Evolutionary conservation across 2,797 vertebrate species (phyloP), one percentile per base, ranked within the genome.

Genomic region (Margarornis squamiger): DNA sequence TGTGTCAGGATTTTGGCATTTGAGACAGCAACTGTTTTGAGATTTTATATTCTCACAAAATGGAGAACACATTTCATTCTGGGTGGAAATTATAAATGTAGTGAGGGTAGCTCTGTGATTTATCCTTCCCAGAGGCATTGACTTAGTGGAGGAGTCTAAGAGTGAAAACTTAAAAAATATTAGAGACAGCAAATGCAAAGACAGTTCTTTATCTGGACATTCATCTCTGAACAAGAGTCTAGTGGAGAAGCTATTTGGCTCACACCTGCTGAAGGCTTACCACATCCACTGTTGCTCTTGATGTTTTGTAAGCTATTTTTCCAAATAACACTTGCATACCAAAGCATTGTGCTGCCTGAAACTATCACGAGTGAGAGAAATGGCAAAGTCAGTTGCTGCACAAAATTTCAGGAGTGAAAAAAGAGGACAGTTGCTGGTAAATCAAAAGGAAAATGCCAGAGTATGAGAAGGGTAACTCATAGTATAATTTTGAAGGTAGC

Each of bases 81-180:
- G 22, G 48, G 23, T 66, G 77, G 79, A 68, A 81, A 75, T 94
- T 93, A 86, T 62, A 87, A 73, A 88, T 82, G 76, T 71, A 66
- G 62, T 51, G 51, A 81, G 41, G 9, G 12, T 58, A 62, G 46
- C 16, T 78, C 58, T 86, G 43, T 95, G 82, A 93, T 94, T 93
- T 93, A 75, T 94, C 76, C 90, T 95, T 77, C 39, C 57, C 45
- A 70, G 79, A 86, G 83, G 11, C 54, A 88, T 59, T 94, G 85
- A 86, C 62, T 63, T 72, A 63, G 77, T 70, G 16, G 32, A 76
- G 73, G 67, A 91, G 30, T 93, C 61, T 38, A 77, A 83, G 76
- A 81, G 58, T 58, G 54, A 88, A 92, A 94, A 81, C 51, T 72
- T 90, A 48, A 68, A 92, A 85, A 49, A 54, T 87, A 58, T 46